Evolutionary conservation across 2,113 vertebrate species (phyloP).

Genomic region (Bambusicola thoracicus): DNA sequence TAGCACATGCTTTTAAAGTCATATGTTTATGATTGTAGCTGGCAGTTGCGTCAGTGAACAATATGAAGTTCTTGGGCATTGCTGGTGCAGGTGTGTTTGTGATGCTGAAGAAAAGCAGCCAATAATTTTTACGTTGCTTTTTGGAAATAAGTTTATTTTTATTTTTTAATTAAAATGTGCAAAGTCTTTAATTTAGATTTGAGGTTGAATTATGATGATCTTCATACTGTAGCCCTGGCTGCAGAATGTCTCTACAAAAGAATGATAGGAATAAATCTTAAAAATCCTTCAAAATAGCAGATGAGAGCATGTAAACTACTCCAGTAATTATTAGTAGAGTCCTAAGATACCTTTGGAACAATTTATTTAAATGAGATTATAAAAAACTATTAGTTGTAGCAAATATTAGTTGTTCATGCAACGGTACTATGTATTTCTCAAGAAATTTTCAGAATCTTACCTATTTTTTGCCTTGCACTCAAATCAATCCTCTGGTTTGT

Average conservation of each 20-base stretch:
- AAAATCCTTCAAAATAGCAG: not conserved
- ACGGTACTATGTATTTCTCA: not conserved
- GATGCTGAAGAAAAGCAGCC: not conserved
- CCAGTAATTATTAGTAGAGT: not conserved
- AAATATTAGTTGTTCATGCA: not conserved
- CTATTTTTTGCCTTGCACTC: not conserved
- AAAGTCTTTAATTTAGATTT: not conserved
- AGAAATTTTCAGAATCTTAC: not conserved
- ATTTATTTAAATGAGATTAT: not conserved
- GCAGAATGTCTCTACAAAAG: not conserved
- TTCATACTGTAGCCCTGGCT: not conserved
- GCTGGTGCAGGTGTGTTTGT: not conserved
- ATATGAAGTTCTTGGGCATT: not conserved
- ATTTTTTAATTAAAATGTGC: not conserved
- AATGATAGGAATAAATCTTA: not conserved
- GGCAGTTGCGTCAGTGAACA: not conserved
- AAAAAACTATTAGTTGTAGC: not conserved
- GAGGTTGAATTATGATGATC: not conserved
- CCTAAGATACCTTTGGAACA: not conserved
- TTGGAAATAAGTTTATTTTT: not conserved
- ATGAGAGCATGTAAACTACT: not conserved
- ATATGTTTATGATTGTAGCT: not conserved
- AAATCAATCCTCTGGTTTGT: not conserved
- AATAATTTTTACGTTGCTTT: not conserved
- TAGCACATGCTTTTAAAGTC: slow-evolving; percentile 16